Percentiles rank a stretch among this genome's conserved stretches.
These are phyloP conservation scores for Epinephelus awoara DNA, from an alignment of 2,797 vertebrate species.

Conservation along the genomic window DNA sequence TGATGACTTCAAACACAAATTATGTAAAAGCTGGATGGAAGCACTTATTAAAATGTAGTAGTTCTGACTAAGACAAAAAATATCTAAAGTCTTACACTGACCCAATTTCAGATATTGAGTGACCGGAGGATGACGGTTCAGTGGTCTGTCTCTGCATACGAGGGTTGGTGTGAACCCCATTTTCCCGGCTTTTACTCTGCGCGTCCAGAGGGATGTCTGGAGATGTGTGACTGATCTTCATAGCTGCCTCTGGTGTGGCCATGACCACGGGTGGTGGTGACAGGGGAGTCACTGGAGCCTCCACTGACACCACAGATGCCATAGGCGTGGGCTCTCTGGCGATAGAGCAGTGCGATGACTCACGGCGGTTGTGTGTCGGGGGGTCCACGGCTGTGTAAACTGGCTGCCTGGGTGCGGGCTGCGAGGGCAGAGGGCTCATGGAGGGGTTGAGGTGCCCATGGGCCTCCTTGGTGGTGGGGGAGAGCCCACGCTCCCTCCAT, in stretches of 20 bases:
- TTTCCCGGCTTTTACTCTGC: conserved; percentile 88
- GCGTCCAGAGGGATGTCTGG: conserved; percentile 95
- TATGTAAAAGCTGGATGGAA: background rate
- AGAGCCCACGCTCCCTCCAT: conserved; percentile 93
- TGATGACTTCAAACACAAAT: background rate
- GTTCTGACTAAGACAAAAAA: background rate
- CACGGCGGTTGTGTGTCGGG: conserved; percentile 89
- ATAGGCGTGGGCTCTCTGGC: conserved; percentile 89
- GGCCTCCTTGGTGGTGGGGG: conserved; percentile 90
- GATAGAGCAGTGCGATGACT: conserved; percentile 84
- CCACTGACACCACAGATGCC: conserved; percentile 91
- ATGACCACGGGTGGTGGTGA: conserved; percentile 85
- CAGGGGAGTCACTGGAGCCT: conserved; percentile 83
- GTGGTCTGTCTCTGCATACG: conserved; percentile 95
- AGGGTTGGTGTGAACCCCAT: conserved; percentile 87
- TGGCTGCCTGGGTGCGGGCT: conserved; percentile 86
- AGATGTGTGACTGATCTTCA: conserved; percentile 99
- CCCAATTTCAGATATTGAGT: conserved; percentile 84
- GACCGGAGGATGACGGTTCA: conserved; percentile 90
- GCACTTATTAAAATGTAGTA: background rate
- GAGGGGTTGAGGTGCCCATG: conserved; percentile 82
- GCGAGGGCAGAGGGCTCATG: conserved; percentile 73
- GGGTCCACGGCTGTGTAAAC: conserved; percentile 93
- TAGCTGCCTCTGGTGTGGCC: conserved; percentile 91
- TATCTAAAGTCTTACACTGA: conserved; percentile 53